Evolutionary conservation across 2,113 vertebrate genomes (phyloP), one percentile per base, ranked within the genome.

Genomic region (Fregata magnificens): DNA sequence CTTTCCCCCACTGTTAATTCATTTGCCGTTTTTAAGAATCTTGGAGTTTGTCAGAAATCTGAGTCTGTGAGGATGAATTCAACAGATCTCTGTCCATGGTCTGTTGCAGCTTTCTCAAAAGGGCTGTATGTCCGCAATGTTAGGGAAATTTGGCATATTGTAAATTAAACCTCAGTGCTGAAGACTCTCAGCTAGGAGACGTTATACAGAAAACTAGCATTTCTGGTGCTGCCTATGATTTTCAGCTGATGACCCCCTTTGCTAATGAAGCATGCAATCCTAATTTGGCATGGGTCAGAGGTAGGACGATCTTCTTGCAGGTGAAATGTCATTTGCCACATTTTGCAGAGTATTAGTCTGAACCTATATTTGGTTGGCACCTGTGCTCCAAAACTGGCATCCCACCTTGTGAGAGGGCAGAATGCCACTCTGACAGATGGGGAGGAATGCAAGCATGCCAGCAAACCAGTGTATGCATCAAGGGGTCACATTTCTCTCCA

Each of bases 401-500:
- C 94, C 56, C n/a, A 93, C 95, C 92, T 97, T 97, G 85, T 66
- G 86, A 78, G 90, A 95, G 95, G 90, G 96, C 92, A 97, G 90
- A 83, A 83, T 96, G 92, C 92, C 95, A 96, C 94, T 96, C 76
- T 98, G 96, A 95, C 96, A 97, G 96, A 96, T 98, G 90, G 87
- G 56, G 83, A 95, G 81, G 92, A 95, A 74, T 94, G 74, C 45
- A 73, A 85, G 74, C 93, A 87, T 74, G 95, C 83, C 94, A 97
- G 94, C 86, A 95, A 96, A 86, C 78, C 93, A 96, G 90, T 92
- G 82, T 81, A 81, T 94, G 92, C 84, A 95, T 92, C 91, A 90
- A 95, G 92, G 83, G 97, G 95, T 97, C 96, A 96, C 96, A 95
- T 97, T 98, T 98, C 97, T 97, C 94, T 97, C 90, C 77, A 94